Conservation (phyloP, 2,797 vertebrate genomes). For the Myoxocephalus aenaeus region DNA sequence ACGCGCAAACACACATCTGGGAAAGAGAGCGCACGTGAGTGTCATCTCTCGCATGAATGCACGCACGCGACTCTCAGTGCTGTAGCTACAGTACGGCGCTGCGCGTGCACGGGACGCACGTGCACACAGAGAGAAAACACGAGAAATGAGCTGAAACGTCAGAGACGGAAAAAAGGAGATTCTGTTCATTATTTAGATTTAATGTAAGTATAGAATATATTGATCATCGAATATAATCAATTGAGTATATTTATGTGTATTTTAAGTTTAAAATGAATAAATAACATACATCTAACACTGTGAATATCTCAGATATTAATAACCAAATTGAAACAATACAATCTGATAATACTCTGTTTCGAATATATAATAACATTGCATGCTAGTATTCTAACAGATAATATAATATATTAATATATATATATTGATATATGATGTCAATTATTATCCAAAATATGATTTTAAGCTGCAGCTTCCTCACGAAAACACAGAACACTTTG, state of each 20-base stretch:
- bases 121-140: background rate
- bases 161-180: too few relatives aligned
- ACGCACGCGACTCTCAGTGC: background rate
- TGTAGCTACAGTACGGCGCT: background rate
- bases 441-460: background rate
- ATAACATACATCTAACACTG: too few relatives aligned
- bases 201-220: too few relatives aligned
- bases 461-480: background rate
- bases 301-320: too few relatives aligned
- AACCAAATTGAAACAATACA: background rate
- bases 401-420: too few relatives aligned
- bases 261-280: too few relatives aligned
- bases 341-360: background rate
- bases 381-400: background rate
- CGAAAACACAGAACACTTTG: background rate
- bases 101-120: background rate
- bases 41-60: background rate
- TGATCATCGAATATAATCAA: too few relatives aligned
- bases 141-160: too few relatives aligned
- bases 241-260: too few relatives aligned
- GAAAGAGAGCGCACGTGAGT: background rate
- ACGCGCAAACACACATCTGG: background rate
- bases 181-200: too few relatives aligned
- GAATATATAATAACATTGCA: background rate
- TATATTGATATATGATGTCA: background rate